Base-by-base conservation (phyloP, 2,113 vertebrate genomes). In the Scalopus aquaticus region DNA sequence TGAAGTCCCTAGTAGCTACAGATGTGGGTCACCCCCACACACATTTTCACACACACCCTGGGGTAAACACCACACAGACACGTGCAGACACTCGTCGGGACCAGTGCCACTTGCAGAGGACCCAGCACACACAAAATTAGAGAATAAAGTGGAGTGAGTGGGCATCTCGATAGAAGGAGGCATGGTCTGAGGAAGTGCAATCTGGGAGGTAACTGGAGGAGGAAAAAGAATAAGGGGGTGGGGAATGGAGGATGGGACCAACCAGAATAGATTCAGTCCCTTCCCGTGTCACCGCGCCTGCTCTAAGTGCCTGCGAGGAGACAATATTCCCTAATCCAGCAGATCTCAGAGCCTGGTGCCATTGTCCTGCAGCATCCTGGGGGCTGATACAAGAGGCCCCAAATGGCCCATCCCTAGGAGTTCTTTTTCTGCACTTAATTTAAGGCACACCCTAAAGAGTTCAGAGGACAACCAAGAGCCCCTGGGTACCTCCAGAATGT, bases 331-430 rank as follows among this genome's bases (percentile, higher is more conserved):
- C 58, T 92, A 79, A 39, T 37, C 44, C 39, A 69, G 69, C 76
- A 89, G 37, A 64, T 65, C 89, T 86, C 89, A 35, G 60, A 58
- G 30, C 46, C 64, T 58, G 83, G 65, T 67, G 26, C 35, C 6
- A 3, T 5, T 4, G 2, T 51, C 24, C 64, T 54, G 42, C 9
- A 69, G 44, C 32, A 16, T 5, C 8, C 0, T 4, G 8, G 64
- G 26, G 64, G n/a, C 20, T 37, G 30, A 67, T 58, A 20, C 44
- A 54, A 30, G 49, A 37, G 10, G 3, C 4, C 26, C 30, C 5
- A 10, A 12, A 4, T 24, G 32, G 6, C n/a, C 35, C 24, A 5
- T 6, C 10, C 9, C 56, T 24, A 22, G 1, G 42, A 76, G n/a
- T 70, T 26, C 24, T 15, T 2, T 2, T 35, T 69, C 26, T 19